Base-by-base conservation (phyloP, 1,140 invertebrate genomes). In the Ditylenchus dipsaci region DNA sequence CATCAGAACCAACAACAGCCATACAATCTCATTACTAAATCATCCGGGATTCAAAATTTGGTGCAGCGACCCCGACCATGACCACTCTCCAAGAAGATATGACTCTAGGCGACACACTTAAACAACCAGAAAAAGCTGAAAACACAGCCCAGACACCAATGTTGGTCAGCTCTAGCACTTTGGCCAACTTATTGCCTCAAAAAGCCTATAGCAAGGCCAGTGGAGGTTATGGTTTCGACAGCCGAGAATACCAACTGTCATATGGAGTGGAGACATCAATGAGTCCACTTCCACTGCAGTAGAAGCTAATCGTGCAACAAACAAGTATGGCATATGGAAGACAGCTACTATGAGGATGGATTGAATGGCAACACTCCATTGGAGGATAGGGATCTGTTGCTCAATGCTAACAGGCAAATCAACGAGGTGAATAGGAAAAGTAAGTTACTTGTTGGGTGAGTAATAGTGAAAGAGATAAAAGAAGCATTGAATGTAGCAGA, bases 281-380 rank as follows among this genome's bases (percentile, higher is more conserved):
- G 15, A 42, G 75, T 33, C 65, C 69, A 69, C 67, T 33, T 43
- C 63, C 27, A 47, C 63, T 61, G 5, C 30, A 42, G 23, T 1
- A 45, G 23, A 38, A 26, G 3, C 3, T 17, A 53, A 8, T 26
- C 33, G 33, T 38, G 33, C 33, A 3, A 38, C 33, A 3, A 33
- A 63, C 17, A 58, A 66, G 15, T 26, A 61, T 29, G 64, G 57
- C 21, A 66, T 56, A 67, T 82, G 42, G 79, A 79, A 58, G 79
- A 82, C 21, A 76, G 76, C 11, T 82, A 81, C 47, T 81, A 82
- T 57, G 79, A 81, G 49, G 79, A 81, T 56, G 76, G 27, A 77
- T 15, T 63, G 23, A 29, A 26, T 45, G 58, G 30, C 1, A 68
- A 45, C 27, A 69, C 23, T 15, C 45, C 27, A 30, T 29, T 63